Evolutionary conservation across 2,113 vertebrate species (phyloP).

Genomic region (Thermophis baileyi): DNA sequence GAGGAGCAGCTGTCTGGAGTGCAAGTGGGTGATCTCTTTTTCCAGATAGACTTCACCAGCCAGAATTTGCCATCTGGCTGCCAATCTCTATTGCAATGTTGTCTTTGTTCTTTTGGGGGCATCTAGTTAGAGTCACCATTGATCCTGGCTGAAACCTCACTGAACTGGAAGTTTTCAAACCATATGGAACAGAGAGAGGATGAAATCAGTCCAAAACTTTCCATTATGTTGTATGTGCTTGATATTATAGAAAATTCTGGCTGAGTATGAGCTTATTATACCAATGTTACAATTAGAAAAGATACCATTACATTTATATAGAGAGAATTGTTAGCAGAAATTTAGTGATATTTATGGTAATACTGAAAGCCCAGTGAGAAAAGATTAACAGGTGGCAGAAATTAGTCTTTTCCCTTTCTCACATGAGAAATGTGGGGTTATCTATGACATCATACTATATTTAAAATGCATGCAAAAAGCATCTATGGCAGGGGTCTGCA

Average conservation of each 20-base stretch:
- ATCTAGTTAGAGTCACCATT: not conserved
- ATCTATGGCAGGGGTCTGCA: not conserved
- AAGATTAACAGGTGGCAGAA: not conserved
- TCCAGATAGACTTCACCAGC: not conserved
- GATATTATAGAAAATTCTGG: not conserved
- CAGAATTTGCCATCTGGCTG: not conserved
- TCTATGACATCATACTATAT: not conserved
- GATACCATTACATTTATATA: not conserved
- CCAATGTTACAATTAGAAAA: not conserved
- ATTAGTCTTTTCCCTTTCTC: not conserved
- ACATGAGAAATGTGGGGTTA: not conserved
- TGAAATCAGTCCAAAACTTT: not conserved
- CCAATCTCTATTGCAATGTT: not conserved
- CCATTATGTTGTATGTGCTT: not conserved
- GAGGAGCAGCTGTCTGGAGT: not conserved
- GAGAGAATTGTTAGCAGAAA: not conserved
- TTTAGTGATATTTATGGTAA: not conserved
- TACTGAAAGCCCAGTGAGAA: not conserved
- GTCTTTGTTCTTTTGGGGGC: not conserved
- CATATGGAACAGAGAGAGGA: not conserved
- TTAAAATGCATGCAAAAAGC: not conserved
- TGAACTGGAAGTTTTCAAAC: not conserved
- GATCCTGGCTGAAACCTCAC: not conserved
- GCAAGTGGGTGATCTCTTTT: not conserved
- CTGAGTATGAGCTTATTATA: not conserved